These are phyloP conservation scores for Plagodis dolabraria DNA, from an alignment of 2,888 invertebrate genomes.

Conservation along the genomic window DNA sequence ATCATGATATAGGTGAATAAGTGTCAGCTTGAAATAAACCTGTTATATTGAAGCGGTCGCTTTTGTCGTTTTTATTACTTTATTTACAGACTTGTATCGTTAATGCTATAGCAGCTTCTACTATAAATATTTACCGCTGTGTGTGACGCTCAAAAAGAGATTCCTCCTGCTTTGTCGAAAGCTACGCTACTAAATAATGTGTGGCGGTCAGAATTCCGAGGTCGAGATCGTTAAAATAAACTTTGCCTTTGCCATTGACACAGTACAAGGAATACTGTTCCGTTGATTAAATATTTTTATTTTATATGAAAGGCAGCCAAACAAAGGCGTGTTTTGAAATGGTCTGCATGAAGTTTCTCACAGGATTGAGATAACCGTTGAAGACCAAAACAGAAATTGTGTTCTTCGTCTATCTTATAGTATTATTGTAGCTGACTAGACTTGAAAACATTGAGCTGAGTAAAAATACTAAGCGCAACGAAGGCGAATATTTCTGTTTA, in stretches of 20 bases:
- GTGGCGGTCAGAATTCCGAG: constrained; percentile 12
- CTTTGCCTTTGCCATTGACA: not conserved
- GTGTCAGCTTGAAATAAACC: not conserved
- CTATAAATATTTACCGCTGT: not conserved
- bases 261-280: not conserved
- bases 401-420: too few species aligned
- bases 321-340: too few species aligned
- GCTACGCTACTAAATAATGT: constrained; percentile 6
- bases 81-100: not conserved
- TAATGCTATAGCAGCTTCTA: too few species aligned
- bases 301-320: constrained; percentile 10
- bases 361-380: too few species aligned
- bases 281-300: constrained; percentile 16
- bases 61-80: not conserved
- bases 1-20: constrained; percentile 7
- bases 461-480: too few species aligned
- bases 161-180: constrained; percentile 8
- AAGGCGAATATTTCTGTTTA: too few species aligned
- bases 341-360: too few species aligned
- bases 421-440: too few species aligned
- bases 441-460: too few species aligned
- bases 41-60: too few species aligned
- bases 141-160: not conserved
- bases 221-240: constrained; percentile 20
- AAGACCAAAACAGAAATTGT: too few species aligned